Evolutionary conservation across 1,140 invertebrate genomes (phyloP), one percentile per base, ranked within the genome.

Genomic region (Ladona fulva): DNA sequence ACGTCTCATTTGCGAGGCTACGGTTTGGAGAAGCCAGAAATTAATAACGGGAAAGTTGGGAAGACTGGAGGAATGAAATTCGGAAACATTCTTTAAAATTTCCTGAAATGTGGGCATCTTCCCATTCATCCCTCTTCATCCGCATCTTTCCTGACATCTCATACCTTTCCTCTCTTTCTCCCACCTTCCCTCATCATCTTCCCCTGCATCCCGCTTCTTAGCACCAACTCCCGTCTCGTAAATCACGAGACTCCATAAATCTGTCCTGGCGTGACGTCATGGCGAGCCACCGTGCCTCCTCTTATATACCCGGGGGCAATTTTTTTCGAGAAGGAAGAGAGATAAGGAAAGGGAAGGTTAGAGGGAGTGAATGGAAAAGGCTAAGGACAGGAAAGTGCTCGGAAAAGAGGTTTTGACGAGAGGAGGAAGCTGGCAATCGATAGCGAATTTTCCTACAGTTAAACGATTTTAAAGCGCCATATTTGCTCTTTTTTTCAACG

Each of bases 181-280:
- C 29, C 52, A 3, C 52, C 52, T 66, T 12, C 52, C 52, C 52
- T 19, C 44, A 52, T 19, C 44, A 11, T 52, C 10, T 52, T 19
- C 44, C 44, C 19, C 44, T 19, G 44, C 44, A 52, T 52, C 44
- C 52, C 52, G 52, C 52, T 66, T 66, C 52, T 66, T 66, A 66
- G 52, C 52, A 66, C 52, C 52, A 22, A 66, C 52, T 66, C 52
- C 52, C 3, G 3, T 66, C 52, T 66, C 52, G 52, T 66, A 66
- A 66, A 66, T 66, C 52, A 66, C 52, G 12, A 66, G 52, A 66
- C 52, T 66, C 52, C 52, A 66, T 66, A 66, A 66, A 66, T 66
- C 52, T 66, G 52, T 66, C 52, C 3, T 22, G n/a, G 52, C 12
- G 52, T 66, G 52, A 66, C 52, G 52, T 66, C 52, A 66, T 12